Evolutionary conservation across 2,113 vertebrate species (phyloP).

Genomic region (Actenoides hombroni): DNA sequence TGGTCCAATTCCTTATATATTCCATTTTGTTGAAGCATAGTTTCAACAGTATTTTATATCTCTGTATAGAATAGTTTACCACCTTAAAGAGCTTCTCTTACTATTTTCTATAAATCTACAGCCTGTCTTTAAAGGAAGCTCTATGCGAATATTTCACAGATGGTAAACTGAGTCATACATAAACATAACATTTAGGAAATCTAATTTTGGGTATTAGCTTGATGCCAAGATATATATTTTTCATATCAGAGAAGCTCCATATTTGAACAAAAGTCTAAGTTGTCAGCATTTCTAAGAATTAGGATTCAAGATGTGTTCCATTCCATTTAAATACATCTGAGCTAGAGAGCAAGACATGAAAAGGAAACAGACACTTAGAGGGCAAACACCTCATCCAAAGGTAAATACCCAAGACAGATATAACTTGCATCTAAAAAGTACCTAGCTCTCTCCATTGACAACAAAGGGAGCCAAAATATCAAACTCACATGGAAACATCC

Average conservation of each 20-base stretch:
- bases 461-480: background rate
- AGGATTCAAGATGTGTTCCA: background rate
- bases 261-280: background rate
- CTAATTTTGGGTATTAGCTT: slow-evolving; percentile 23
- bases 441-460: rapidly evolving
- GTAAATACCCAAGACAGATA: background rate
- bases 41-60: background rate
- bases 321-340: background rate
- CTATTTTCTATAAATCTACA: slow-evolving; percentile 34
- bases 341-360: background rate
- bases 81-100: slow-evolving; percentile 31
- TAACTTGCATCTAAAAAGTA: background rate
- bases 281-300: background rate
- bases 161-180: slow-evolving; percentile 59
- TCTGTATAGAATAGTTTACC: slow-evolving; percentile 11
- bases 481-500: background rate
- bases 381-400: background rate
- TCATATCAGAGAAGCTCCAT: background rate
- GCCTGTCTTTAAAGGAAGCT: slow-evolving; percentile 12
- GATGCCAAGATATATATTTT: background rate
- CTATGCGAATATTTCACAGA: slow-evolving; percentile 39
- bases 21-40: background rate
- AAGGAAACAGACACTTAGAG: background rate
- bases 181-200: slow-evolving; percentile 51
- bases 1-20: background rate